Evolutionary conservation across 1,140 invertebrate genomes (phyloP), one percentile per base, ranked within the genome.

Genomic region (Acromyrmex charruanus): DNA sequence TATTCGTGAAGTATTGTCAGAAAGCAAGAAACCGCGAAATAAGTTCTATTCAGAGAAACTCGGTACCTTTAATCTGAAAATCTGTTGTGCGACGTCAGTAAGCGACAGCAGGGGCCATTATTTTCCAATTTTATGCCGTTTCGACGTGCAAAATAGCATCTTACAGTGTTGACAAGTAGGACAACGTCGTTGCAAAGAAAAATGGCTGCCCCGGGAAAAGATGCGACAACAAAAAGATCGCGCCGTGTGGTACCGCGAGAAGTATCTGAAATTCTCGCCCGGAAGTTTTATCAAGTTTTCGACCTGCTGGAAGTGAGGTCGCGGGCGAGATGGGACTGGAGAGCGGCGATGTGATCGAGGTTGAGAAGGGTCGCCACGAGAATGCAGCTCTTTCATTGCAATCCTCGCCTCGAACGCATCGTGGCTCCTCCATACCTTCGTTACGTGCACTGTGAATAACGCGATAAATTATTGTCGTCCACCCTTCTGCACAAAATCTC

Each of bases 251-350:
- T 66, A 31, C 35, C 75, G 66, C 84, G 58, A 21, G 63, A 86
- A 74, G 39, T 65, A 51, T 81, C 69, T 39, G 58, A 63, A 85
- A 88, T 80, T 90, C 74, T 90, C 68, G 68, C 12, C 39, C 79
- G 35, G 51, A 77, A 90, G 88, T 87, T 87, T 89, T 86, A 88
- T 88, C 86, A 86, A 88, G 80, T 89, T 87, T 77, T 77, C 88
- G 88, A 77, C 58, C 58, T 44, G 69, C 49, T 61, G 44, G 44
- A 53, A 63, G 55, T 16, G 82, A 31, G 16, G 16, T 74, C 21
- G 65, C 18, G 65, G 14, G 14, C 49, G 28, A 35, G 25, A n/a
- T 18, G 53, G n/a, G 1, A n/a, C 1, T 16, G 39, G 39, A 2
- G n/a, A 21, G 39, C 21, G 9, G 39, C 9, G 49, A 59, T 75